Conservation (phyloP, 2,888 invertebrate species). For the Sthenelais limicola region DNA sequence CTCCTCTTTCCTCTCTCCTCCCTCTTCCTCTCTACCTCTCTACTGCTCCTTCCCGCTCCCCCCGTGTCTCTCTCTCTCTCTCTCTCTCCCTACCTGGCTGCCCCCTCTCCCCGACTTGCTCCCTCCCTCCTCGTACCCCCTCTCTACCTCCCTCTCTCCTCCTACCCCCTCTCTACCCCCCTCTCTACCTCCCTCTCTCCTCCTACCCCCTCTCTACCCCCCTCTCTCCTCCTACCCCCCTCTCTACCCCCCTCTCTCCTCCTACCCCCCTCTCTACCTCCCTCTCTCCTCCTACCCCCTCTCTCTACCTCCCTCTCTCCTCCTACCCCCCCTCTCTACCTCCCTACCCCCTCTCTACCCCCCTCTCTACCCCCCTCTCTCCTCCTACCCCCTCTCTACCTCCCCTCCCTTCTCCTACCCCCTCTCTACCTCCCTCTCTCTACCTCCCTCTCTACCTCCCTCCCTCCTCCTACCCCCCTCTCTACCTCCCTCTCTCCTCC, state of each 20-base stretch:
- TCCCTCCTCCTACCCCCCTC: neutral
- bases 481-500: neutral
- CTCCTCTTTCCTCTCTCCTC: neutral
- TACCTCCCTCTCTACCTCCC: neutral
- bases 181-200: conserved; percentile 15
- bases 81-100: conserved; percentile 1
- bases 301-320: conserved; percentile 3
- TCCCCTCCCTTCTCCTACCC: neutral
- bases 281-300: neutral
- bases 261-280: neutral
- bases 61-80: neutral
- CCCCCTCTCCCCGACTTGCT: neutral
- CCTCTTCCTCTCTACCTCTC: neutral
- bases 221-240: neutral
- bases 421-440: neutral
- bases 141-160: neutral
- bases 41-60: neutral
- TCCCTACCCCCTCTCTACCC: neutral
- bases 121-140: neutral
- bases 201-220: too few relatives aligned
- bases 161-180: neutral
- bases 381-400: conserved; percentile 4
- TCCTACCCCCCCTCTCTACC: neutral
- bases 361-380: too few relatives aligned
- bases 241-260: neutral